These are phyloP conservation scores for Chondrosia reniformis DNA, from an alignment of 37 sponge, comb jelly and placozoan genomes.

Conservation along the genomic window DNA sequence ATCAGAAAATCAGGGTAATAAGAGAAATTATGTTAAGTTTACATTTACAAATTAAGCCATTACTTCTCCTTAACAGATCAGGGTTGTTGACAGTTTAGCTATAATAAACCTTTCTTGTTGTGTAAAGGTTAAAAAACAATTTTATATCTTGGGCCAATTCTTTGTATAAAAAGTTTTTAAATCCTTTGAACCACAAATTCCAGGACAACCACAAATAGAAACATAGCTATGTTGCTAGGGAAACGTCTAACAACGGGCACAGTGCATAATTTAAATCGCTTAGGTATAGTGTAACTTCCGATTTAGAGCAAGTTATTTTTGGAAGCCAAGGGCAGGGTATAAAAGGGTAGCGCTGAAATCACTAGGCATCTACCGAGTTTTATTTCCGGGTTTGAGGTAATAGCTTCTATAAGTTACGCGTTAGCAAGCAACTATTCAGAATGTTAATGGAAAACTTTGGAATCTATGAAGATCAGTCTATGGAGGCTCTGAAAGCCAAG, in stretches of 20 bases:
- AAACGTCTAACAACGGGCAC: neutral
- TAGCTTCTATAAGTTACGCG: neutral
- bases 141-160: too few species aligned
- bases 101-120: too few species aligned
- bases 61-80: too few species aligned
- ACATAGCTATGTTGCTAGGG: conserved; percentile 9
- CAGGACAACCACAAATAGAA: conserved; percentile 24
- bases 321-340: conserved; percentile 10
- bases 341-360: conserved; percentile 15
- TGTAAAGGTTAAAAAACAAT: too few species aligned
- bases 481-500: conserved; percentile 15
- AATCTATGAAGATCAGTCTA: conserved; percentile 18
- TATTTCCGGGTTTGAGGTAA: neutral
- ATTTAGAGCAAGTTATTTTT: neutral
- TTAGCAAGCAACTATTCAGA: neutral
- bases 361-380: neutral
- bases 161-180: too few species aligned
- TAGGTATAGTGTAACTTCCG: conserved; percentile 3
- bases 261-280: too few species aligned
- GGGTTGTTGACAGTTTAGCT: too few species aligned
- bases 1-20: too few species aligned
- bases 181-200: neutral
- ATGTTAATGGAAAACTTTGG: conserved; percentile 23
- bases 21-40: too few species aligned
- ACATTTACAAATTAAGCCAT: too few species aligned